A percentile compares a stretch with the other conserved stretches of the same genome.
Evolutionary conservation across 1,140 invertebrate genomes (phyloP).

Genomic region (Rhagoletis pomonella): DNA sequence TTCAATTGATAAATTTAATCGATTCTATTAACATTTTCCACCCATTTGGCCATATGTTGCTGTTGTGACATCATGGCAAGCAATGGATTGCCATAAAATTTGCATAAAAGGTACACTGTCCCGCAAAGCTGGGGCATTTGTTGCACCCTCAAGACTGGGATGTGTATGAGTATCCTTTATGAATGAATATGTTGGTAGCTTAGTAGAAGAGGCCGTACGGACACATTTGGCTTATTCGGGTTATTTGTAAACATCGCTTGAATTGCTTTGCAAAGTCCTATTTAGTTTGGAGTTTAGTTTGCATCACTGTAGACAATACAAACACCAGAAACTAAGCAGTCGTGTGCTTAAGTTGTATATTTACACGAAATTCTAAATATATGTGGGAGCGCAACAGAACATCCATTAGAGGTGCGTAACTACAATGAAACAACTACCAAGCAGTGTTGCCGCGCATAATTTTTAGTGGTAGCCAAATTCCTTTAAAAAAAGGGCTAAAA

Average conservation of each 20-base stretch:
- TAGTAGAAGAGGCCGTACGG: neutral
- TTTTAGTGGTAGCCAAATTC: too few relatives aligned
- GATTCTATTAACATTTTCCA: slow-evolving; percentile 50
- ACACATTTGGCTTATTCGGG: neutral
- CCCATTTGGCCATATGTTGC: slow-evolving; percentile 34
- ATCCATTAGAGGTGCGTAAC: too few relatives aligned
- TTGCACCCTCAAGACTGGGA: neutral
- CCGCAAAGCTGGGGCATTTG: neutral
- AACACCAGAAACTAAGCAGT: too few relatives aligned
- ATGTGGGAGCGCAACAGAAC: too few relatives aligned
- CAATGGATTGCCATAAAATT: slow-evolving; percentile 36
- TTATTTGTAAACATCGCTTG: neutral
- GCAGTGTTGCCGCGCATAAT: too few relatives aligned
- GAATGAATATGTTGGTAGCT: neutral
- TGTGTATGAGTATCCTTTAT: neutral
- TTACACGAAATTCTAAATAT: too few relatives aligned
- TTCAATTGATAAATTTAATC: slow-evolving; percentile 47
- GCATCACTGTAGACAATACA: too few relatives aligned
- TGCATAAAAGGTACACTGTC: slow-evolving; percentile 26
- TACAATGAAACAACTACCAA: too few relatives aligned
- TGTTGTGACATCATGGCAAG: neutral
- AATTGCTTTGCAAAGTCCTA: neutral
- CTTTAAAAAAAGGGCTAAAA: too few relatives aligned
- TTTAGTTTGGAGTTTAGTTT: neutral
- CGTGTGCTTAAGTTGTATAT: too few relatives aligned